These are phyloP conservation scores for Anthophora plumipes DNA, from an alignment of 2,888 invertebrate species.

Conservation along the genomic window DNA sequence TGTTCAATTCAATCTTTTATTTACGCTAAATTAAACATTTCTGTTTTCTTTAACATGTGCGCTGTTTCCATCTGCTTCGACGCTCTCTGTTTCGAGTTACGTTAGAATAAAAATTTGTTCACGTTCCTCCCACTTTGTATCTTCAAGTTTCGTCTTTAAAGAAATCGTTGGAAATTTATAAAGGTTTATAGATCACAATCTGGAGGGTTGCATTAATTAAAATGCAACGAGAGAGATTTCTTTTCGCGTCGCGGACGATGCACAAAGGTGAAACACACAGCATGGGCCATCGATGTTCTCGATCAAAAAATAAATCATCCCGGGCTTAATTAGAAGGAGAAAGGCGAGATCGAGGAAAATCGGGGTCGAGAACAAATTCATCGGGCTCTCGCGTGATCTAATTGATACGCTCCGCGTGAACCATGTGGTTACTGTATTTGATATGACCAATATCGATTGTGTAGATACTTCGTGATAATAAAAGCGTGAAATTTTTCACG, in stretches of 20 bases:
- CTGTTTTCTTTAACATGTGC: too few relatives aligned
- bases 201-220: constrained; percentile 8
- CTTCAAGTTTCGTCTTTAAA: background rate
- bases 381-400: background rate
- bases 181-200: background rate
- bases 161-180: constrained; percentile 6
- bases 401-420: background rate
- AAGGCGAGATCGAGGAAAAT: background rate
- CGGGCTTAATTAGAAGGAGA: background rate
- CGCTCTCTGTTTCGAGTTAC: too few relatives aligned
- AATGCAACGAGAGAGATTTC: background rate
- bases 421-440: too few relatives aligned
- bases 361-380: background rate
- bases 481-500: too few relatives aligned
- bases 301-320: constrained; percentile 13
- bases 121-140: background rate
- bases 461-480: too few relatives aligned
- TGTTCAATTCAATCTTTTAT: too few relatives aligned
- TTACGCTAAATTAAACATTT: too few relatives aligned
- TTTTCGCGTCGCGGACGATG: background rate
- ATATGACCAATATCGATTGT: too few relatives aligned
- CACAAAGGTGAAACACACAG: constrained; percentile 1
- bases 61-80: too few relatives aligned
- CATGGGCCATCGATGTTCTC: background rate
- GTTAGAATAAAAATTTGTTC: too few relatives aligned